Evolutionary conservation across 2,797 vertebrate species (phyloP), one percentile per base, ranked within the genome.

Genomic region (Merluccius polli): DNA sequence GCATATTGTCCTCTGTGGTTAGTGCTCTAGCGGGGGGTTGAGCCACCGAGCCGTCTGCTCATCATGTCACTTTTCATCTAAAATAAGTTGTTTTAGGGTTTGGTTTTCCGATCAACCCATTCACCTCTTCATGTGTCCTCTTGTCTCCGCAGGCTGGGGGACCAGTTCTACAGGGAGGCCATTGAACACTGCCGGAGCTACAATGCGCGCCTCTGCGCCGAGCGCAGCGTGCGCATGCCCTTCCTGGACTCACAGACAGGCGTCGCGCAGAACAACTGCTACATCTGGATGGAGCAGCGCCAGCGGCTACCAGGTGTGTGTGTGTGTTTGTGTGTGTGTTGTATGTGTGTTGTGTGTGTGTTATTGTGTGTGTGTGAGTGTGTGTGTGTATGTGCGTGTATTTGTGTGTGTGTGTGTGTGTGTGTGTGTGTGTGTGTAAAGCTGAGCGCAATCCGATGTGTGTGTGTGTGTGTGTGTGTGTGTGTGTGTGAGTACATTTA

Each of bases 101-200:
- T 59, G 18, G 18, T 7, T 7, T 48, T 48, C 4, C 44, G 0
- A 16, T 48, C 6, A 48, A 21, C 48, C 21, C 48, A 1, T 2
- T 16, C 52, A 9, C 72, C 29, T 31, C 68, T 18, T 3, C 67
- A 4, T 32, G 67, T 21, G 29, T 69, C 67, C 18, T 78, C 0
- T 44, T 83, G 11, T 81, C 70, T 87, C 71, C 52, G n/a, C n/a
- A 91, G 97, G 77, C 93, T 99, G 0, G 97, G 97, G 7, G 97
- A 99, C 90, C 97, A 98, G 89, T 98, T 98, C 87, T 99, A 98
- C 89, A 94, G 95, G 77, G 97, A 99, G 73, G 98, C 98, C 72
- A 97, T 99, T 95, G 98, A 99, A 85, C 98, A 99, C 89, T 99
- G 98, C 89, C 98, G 99, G 84, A 99, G 93, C 87, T 99, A 98